Evolutionary conservation across 2,113 vertebrate genomes (phyloP), one percentile per base, ranked within the genome.

Genomic region (Antechinus stuartii): DNA sequence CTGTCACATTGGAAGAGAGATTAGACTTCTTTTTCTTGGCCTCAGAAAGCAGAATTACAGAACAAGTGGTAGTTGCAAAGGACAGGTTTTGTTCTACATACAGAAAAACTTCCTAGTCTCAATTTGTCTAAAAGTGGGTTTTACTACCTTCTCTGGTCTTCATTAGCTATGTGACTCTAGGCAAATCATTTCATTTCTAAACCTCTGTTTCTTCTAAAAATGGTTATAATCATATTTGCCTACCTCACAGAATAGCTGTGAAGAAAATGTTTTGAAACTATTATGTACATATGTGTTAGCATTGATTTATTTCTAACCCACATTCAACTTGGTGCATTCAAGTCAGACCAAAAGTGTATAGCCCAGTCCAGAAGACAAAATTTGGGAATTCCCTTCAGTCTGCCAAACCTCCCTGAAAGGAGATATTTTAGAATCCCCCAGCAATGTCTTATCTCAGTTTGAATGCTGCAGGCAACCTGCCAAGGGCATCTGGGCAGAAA

Each of bases 401-500:
- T 84, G n/a, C 68, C 68, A 84, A 84, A 42, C n/a, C 68, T 42
- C n/a, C 68, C 8, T 16, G n/a, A 35, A 84, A 84, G 68, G 68
- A 84, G 68, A 42, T 84, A 42, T 84, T 84, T 84, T 19, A 84
- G 68, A 84, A 84, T 84, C 68, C 68, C 61, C 68, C n/a, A 42
- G 68, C n/a, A 84, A 84, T 84, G 68, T 84, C 68, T 84, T 84
- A 84, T 84, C 68, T 84, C 68, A 23, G n/a, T 84, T 84, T 84
- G 68, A 42, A 84, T 84, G 7, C n/a, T 84, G 19, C n/a, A 84
- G 68, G 68, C 68, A 84, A 42, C 68, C n/a, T 84, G 68, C 68
- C 68, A 84, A 35, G 27, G 68, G 68, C 68, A 84, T 42, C 68
- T 2, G 16, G 61, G n/a, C 68, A 84, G n/a, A 19, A 19, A 42